A percentile compares a stretch with the other conserved stretches of the same genome.
phyloP scores from a whole-genome alignment of 2,797 vertebrate species.

The Bovichtus diacanthus region DNA sequence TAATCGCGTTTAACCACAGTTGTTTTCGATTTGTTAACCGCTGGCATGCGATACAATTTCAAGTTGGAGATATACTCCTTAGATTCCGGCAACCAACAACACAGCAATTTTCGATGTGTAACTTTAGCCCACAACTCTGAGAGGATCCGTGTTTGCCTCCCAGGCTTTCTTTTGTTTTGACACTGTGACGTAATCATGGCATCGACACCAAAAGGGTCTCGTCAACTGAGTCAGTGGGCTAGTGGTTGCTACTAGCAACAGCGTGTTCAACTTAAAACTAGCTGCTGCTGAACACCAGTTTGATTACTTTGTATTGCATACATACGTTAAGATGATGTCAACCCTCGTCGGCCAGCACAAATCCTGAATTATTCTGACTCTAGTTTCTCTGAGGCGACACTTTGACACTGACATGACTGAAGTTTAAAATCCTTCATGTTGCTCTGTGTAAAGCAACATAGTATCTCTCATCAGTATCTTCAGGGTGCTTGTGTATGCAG shows the following conservation, averaged over 20 bases:
- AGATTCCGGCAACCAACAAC: too few species aligned
- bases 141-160: too few species aligned
- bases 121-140: too few species aligned
- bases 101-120: too few species aligned
- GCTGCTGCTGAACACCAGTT: neutral
- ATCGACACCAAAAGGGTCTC: too few species aligned
- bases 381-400: neutral
- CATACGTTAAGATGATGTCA: neutral
- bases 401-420: constrained; percentile 25
- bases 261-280: too few species aligned
- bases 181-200: too few species aligned
- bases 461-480: neutral
- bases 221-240: neutral
- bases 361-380: neutral
- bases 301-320: neutral
- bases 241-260: neutral
- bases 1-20: too few species aligned
- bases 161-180: too few species aligned
- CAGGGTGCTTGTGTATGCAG: neutral
- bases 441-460: constrained; percentile 15
- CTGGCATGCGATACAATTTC: too few species aligned
- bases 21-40: too few species aligned
- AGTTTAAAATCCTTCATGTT: constrained; percentile 26
- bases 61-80: too few species aligned
- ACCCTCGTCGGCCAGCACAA: neutral